Evolutionary conservation across 2,113 vertebrate genomes (phyloP), one percentile per base, ranked within the genome.

Genomic region (Dolichotis patagonum): DNA sequence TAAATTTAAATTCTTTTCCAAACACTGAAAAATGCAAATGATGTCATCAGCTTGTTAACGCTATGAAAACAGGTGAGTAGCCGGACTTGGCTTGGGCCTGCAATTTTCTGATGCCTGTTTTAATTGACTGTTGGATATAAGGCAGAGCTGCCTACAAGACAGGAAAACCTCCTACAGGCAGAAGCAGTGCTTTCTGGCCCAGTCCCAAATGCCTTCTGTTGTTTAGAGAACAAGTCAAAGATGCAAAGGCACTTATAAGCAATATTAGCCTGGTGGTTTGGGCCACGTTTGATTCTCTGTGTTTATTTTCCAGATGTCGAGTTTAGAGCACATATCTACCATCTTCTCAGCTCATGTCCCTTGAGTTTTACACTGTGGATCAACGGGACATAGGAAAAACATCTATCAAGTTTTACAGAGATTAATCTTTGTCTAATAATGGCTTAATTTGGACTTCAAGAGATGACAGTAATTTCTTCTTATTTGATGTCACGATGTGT

Each of bases 31-130:
- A 91, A 78, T 41, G n/a, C 24, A 54, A 9, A 69, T 22, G 28
- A 14, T 1, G 3, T 26, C 46, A 2, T 63, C 8, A 16, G 32
- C 22, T 65, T 12, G 2, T 3, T 17, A 24, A 1, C 1, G 43
- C 11, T 11, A 2, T 30, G 19, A 24, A 82, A 52, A 19, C 11
- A 41, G 35, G 11, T 2, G 10, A 0, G 0, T 75, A 11, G 24
- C 13, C 11, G 35, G 5, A 7, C 14, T 19, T 30, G 60, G 43
- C 43, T 7, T 19, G 0, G 43, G 13, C 2, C 7, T 20, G 2
- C 3, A 1, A 22, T 26, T 1, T 11, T 2, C 0, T 3, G 43
- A 22, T 16, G 0, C 28, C 10, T 56, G n/a, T n/a, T 20, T 52
- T 67, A 32, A 13, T 46, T 32, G 2, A 9, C 43, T 5, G 0